A percentile compares a stretch with the other conserved stretches of the same genome.
Conservation (phyloP, 2,888 invertebrate species). For the Hydraecia micacea region DNA sequence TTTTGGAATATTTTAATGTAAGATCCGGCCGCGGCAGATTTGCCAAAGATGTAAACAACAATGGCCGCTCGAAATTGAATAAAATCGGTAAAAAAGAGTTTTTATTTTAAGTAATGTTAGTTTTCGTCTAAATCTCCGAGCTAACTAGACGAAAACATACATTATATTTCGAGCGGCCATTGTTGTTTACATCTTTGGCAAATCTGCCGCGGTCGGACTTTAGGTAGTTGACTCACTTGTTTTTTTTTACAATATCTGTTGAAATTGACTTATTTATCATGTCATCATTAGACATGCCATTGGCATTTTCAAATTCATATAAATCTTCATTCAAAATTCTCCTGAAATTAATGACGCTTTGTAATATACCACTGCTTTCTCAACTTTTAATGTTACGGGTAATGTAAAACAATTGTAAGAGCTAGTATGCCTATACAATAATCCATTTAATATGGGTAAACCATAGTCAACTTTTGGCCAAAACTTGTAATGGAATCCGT, state of each 20-base stretch:
- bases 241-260: slow-evolving; percentile 11
- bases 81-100: too few relatives aligned
- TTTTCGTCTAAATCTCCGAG: too few relatives aligned
- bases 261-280: slow-evolving; percentile 12
- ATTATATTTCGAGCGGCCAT: too few relatives aligned
- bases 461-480: not conserved
- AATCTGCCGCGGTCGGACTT: too few relatives aligned
- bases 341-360: slow-evolving; percentile 21
- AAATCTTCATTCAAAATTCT: slow-evolving; percentile 19
- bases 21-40: too few relatives aligned
- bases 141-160: too few relatives aligned
- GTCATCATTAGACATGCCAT: slow-evolving; percentile 1
- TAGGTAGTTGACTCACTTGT: too few relatives aligned
- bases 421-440: not conserved
- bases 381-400: slow-evolving; percentile 12
- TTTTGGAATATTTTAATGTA: not conserved
- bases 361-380: not conserved
- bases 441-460: not conserved
- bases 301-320: slow-evolving; percentile 10
- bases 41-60: too few relatives aligned
- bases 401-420: not conserved
- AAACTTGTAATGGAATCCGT: not conserved
- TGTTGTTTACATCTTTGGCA: too few relatives aligned
- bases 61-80: too few relatives aligned
- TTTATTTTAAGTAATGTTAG: too few relatives aligned